Percentiles rank a stretch among this genome's conserved stretches.
phyloP scores from a whole-genome alignment of 2,888 invertebrate species.

The Cremastinae sp. region DNA sequence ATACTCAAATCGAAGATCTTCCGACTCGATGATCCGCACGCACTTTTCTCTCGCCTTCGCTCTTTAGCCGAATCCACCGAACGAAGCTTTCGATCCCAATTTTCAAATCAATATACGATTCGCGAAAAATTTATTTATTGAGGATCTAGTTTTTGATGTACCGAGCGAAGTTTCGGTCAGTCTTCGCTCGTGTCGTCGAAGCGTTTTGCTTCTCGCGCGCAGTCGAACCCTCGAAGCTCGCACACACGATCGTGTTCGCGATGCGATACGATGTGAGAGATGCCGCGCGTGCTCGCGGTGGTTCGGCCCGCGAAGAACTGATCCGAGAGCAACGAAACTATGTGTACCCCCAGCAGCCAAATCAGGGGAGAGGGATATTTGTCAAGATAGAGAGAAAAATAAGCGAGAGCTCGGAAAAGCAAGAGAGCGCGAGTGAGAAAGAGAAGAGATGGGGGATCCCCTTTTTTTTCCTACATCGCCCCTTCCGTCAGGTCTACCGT shows the following conservation, averaged over 20 bases:
- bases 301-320: constrained; percentile 74
- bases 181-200: no score
- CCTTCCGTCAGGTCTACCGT: constrained; percentile 37
- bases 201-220: no score
- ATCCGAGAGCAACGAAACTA: constrained; percentile 58
- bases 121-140: no score
- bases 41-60: no score
- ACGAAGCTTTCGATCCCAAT: no score
- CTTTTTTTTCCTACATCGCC: constrained; percentile 58
- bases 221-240: background rate
- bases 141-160: no score
- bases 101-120: no score
- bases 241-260: constrained; percentile 15
- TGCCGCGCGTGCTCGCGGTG: constrained; percentile 70
- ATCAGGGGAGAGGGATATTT: constrained; percentile 42
- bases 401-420: background rate
- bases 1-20: no score
- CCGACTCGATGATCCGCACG: no score
- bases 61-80: no score
- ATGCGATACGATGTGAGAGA: constrained; percentile 19
- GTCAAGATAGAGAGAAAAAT: constrained; percentile 20
- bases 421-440: no score
- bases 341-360: constrained; percentile 41
- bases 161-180: no score
- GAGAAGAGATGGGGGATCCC: constrained; percentile 47